Base-by-base conservation (phyloP, 2,797 vertebrate species). In the Anguilla pacifica region DNA sequence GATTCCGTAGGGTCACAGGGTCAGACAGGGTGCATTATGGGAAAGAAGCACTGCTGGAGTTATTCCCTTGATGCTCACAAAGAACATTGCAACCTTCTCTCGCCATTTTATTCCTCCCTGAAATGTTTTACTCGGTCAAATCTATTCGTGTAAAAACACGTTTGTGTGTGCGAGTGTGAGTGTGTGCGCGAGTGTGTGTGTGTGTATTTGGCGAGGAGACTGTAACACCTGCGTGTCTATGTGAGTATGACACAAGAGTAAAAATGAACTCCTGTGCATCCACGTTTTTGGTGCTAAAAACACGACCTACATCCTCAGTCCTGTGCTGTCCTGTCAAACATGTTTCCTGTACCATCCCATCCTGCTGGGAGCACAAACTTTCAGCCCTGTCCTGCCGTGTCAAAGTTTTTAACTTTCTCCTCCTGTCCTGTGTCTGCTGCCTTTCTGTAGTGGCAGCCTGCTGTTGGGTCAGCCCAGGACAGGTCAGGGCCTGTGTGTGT, bases 401-500 rank as follows among this genome's bases (percentile, higher is more conserved):
- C 19, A 67, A 10, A 67, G 61, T 67, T 67, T n/a, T n/a, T 67
- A 1, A 5, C 25, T 28, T 28, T 67, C 25, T 5, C 5, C n/a
- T 28, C 7, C 25, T 15, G n/a, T 67, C 25, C 64, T 28, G 25
- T 67, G 7, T 67, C 64, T 67, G 25, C 64, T 67, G 64, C 64
- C 64, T 28, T 25, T 25, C 64, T 61, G 59, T 17, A 19, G 59
- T 19, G 59, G 59, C 5, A 4, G 11, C 55, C 55, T 59, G 55
- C 55, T 59, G 43, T n/a, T n/a, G 79, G 79, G 79, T 19, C 79
- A 51, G 85, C 85, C 61, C 85, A 86, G 70, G 70, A 74, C 53
- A 82, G 86, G 89, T 86, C 70, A 85, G 57, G 61, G 55, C 72
- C 88, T 87, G 88, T 89, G 87, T 89, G 39, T 43, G 39, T 39